These are phyloP conservation scores for Stomorhina lunata DNA, from an alignment of 2,888 invertebrate genomes.

Conservation along the genomic window DNA sequence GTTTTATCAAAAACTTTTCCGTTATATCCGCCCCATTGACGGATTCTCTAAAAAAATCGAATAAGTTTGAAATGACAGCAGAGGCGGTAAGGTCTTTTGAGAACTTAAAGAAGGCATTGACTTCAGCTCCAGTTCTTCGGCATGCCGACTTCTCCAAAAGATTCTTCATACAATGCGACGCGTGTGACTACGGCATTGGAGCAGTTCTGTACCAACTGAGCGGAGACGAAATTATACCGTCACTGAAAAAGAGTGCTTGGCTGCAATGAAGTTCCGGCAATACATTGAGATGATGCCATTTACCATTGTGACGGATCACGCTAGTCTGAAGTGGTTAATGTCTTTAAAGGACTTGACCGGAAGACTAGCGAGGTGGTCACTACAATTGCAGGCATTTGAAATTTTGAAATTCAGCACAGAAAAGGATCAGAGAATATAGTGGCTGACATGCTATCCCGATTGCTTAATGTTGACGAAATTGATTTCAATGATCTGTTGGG, in stretches of 20 bases:
- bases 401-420: slow-evolving; percentile 32
- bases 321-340: too few species aligned
- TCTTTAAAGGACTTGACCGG: slow-evolving; percentile 30
- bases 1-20: slow-evolving; percentile 19
- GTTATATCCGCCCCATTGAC: background rate
- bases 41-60: background rate
- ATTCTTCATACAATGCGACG: background rate
- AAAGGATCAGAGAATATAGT: slow-evolving; percentile 31
- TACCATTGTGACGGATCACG: too few species aligned
- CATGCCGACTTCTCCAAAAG: background rate
- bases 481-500: background rate
- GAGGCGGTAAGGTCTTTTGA: background rate
- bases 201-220: slow-evolving; percentile 35
- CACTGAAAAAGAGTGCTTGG: slow-evolving; percentile 57
- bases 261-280: slow-evolving; percentile 17
- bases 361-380: slow-evolving; percentile 27
- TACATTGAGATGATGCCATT: slow-evolving; percentile 36
- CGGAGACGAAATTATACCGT: slow-evolving; percentile 49
- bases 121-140: background rate
- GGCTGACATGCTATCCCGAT: slow-evolving; percentile 23
- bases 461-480: background rate
- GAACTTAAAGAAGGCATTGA: background rate
- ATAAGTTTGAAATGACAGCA: background rate
- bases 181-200: slow-evolving; percentile 31
- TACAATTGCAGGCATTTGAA: slow-evolving; percentile 33